A percentile compares a stretch with the other conserved stretches of the same genome.
phyloP scores from a whole-genome alignment of 23 tunicate genomes.

The Styela clava region DNA sequence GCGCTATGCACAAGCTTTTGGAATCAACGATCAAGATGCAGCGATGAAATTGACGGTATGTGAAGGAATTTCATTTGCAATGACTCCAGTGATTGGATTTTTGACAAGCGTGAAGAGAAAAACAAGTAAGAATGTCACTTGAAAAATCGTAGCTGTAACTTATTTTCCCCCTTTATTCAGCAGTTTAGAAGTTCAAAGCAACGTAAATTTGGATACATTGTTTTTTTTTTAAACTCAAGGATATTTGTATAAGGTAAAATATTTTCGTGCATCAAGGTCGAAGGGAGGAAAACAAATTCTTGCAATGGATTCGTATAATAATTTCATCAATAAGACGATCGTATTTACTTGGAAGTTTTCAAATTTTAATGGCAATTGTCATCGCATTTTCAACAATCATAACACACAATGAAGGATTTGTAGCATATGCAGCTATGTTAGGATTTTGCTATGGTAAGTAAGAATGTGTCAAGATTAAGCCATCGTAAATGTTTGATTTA shows the following conservation, averaged over 20 bases:
- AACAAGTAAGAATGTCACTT: conserved; percentile 3
- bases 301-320: background rate
- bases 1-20: conserved; percentile 18
- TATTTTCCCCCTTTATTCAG: too few relatives aligned
- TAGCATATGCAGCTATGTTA: conserved; percentile 11
- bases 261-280: too few relatives aligned
- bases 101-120: conserved; percentile 21
- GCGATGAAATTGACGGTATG: conserved; percentile 15
- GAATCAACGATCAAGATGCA: conserved; percentile 14
- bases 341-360: conserved; percentile 9
- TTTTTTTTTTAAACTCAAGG: too few relatives aligned
- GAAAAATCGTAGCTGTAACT: background rate
- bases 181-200: too few relatives aligned
- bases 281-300: background rate
- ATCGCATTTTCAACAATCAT: conserved; percentile 3
- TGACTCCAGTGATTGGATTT: background rate
- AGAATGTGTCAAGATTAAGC: too few relatives aligned
- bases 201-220: too few relatives aligned
- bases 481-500: too few relatives aligned
- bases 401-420: background rate
- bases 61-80: conserved; percentile 4
- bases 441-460: conserved; percentile 25
- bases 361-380: conserved; percentile 20
- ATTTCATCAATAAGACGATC: conserved; percentile 5
- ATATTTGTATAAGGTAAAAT: too few relatives aligned